phyloP scores from a whole-genome alignment of 2,113 vertebrate species.

The Toxostoma redivivum region DNA sequence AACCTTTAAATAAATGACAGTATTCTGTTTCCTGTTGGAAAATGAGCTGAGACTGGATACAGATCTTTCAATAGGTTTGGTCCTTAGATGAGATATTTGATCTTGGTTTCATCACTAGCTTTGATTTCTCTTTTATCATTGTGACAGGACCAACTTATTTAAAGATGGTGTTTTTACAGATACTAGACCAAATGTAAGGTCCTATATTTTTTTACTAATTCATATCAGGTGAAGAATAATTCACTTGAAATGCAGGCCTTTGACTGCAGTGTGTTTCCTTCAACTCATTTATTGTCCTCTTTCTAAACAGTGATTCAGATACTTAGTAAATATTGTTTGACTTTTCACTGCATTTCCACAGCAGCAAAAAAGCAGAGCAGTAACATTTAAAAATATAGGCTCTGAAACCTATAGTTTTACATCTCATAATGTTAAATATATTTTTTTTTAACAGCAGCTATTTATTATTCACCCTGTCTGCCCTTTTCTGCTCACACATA shows the following conservation, averaged over 20 bases:
- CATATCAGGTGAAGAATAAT: background rate
- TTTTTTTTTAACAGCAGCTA: conserved; percentile 30
- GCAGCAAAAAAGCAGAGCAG: background rate
- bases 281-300: background rate
- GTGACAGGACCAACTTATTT: background rate
- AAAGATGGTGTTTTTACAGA: background rate
- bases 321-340: background rate
- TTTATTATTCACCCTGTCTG: background rate
- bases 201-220: background rate
- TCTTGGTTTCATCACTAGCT: background rate
- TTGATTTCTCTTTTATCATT: background rate
- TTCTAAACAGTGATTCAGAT: background rate
- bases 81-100: background rate
- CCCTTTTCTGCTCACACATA: background rate
- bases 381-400: background rate
- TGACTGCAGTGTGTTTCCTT: background rate
- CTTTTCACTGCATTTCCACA: background rate
- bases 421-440: background rate
- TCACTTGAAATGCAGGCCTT: background rate
- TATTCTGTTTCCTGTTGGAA: background rate
- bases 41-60: background rate
- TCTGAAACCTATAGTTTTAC: background rate
- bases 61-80: background rate
- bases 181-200: background rate
- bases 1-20: background rate